phyloP scores from a whole-genome alignment of 1,140 invertebrate genomes.

The Berghia stephanieae region DNA sequence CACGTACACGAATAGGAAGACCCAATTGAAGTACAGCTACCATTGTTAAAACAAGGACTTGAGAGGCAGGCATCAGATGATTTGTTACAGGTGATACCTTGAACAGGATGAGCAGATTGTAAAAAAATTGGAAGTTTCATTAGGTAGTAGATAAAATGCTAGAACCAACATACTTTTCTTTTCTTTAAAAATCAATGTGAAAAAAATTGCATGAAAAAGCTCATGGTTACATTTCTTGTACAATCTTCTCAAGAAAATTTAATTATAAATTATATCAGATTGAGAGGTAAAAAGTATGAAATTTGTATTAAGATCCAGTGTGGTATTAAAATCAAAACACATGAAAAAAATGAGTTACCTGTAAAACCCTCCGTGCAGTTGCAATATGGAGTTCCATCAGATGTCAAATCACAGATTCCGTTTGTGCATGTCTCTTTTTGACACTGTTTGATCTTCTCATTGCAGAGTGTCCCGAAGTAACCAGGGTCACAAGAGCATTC shows the following conservation, averaged over 20 bases:
- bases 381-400: slow-evolving; percentile 33
- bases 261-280: too few relatives aligned
- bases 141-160: neutral
- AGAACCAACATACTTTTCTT: neutral
- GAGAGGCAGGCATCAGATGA: slow-evolving; percentile 42
- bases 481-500: slow-evolving; percentile 45
- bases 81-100: slow-evolving; percentile 26
- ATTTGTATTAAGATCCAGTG: neutral
- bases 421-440: slow-evolving; percentile 77
- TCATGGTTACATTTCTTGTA: too few relatives aligned
- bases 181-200: neutral
- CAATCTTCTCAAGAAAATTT: too few relatives aligned
- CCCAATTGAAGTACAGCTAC: slow-evolving; percentile 61
- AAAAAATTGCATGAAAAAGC: too few relatives aligned
- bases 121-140: neutral
- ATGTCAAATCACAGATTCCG: slow-evolving; percentile 37
- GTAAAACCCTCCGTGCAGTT: slow-evolving; percentile 72
- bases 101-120: too few relatives aligned
- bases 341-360: slow-evolving; percentile 35
- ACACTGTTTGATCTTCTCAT: slow-evolving; percentile 52
- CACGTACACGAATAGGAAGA: slow-evolving; percentile 45
- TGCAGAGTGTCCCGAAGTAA: slow-evolving; percentile 50
- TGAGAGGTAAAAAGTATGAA: neutral
- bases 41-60: slow-evolving; percentile 48
- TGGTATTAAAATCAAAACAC: neutral